phyloP scores from a whole-genome alignment of 2,888 invertebrate species.

The Xylophagus ater region DNA sequence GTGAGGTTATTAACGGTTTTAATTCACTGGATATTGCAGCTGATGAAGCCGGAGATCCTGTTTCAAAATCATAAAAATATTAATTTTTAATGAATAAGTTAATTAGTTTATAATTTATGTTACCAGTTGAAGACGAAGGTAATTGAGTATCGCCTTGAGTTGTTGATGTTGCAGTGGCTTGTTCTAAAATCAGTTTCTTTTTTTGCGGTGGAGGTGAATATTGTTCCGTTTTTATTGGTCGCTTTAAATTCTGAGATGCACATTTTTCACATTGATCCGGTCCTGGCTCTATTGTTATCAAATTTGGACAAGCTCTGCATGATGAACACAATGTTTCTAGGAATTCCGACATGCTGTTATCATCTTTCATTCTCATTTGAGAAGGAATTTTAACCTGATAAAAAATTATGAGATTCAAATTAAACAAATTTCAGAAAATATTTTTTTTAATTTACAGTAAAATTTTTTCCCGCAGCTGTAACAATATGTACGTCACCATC shows the following conservation, averaged over 20 bases:
- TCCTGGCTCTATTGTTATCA: constrained; percentile 36
- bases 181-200: constrained; percentile 21
- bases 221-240: constrained; percentile 24
- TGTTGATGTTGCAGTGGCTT: constrained; percentile 21
- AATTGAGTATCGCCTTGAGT: constrained; percentile 29
- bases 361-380: constrained; percentile 34
- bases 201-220: constrained; percentile 28
- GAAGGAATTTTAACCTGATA: constrained; percentile 37
- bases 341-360: constrained; percentile 35
- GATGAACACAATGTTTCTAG: constrained; percentile 36
- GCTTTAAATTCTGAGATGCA: constrained; percentile 27
- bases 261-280: constrained; percentile 40
- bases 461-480: constrained; percentile 39
- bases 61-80: no score
- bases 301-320: constrained; percentile 37
- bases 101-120: background rate
- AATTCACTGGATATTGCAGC: no score
- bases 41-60: no score
- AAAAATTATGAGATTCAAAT: background rate
- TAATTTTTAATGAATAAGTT: background rate
- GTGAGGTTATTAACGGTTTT: no score
- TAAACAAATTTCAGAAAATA: constrained; percentile 2
- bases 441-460: constrained; percentile 29
- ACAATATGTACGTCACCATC: constrained; percentile 40
- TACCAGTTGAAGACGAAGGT: constrained; percentile 35